phyloP scores from a whole-genome alignment of 2,888 invertebrate species.

The Hesperia comma region DNA sequence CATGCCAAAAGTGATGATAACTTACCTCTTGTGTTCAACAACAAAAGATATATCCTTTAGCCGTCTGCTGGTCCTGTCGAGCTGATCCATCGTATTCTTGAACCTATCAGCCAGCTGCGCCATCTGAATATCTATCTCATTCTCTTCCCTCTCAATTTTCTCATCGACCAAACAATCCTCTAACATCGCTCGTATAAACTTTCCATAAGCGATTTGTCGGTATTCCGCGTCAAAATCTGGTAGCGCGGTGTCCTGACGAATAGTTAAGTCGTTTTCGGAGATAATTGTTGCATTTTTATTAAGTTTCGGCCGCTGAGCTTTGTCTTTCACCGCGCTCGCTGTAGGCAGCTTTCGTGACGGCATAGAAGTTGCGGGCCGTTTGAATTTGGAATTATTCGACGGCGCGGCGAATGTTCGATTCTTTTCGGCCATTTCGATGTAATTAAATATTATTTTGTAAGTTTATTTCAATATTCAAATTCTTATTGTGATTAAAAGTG shows the following conservation, averaged over 20 bases:
- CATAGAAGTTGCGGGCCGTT: slow-evolving; percentile 56
- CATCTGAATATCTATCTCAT: slow-evolving; percentile 73
- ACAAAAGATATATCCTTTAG: slow-evolving; percentile 76
- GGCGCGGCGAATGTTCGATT: slow-evolving; percentile 55
- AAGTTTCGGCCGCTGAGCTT: slow-evolving; percentile 47
- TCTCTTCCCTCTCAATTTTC: slow-evolving; percentile 69
- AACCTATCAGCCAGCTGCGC: slow-evolving; percentile 72
- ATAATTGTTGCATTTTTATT: slow-evolving; percentile 51
- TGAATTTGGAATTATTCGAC: slow-evolving; percentile 53
- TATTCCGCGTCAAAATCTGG: slow-evolving; percentile 59
- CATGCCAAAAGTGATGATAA: slow-evolving; percentile 26
- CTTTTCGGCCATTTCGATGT: slow-evolving; percentile 53
- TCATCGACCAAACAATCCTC: slow-evolving; percentile 72
- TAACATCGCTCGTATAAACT: slow-evolving; percentile 65
- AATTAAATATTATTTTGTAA: background rate
- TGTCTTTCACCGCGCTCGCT: slow-evolving; percentile 45
- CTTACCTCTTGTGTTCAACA: slow-evolving; percentile 74
- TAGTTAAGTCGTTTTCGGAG: slow-evolving; percentile 54
- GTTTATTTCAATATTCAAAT: background rate
- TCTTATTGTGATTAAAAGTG: background rate
- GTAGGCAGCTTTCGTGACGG: slow-evolving; percentile 51
- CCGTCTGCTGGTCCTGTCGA: slow-evolving; percentile 73
- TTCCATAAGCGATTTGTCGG: slow-evolving; percentile 66
- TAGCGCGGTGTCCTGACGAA: slow-evolving; percentile 50
- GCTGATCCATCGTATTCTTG: slow-evolving; percentile 68